Evolutionary conservation across 2,797 vertebrate genomes (phyloP), one percentile per base, ranked within the genome.

Genomic region (Scolopax bukidnonensis): DNA sequence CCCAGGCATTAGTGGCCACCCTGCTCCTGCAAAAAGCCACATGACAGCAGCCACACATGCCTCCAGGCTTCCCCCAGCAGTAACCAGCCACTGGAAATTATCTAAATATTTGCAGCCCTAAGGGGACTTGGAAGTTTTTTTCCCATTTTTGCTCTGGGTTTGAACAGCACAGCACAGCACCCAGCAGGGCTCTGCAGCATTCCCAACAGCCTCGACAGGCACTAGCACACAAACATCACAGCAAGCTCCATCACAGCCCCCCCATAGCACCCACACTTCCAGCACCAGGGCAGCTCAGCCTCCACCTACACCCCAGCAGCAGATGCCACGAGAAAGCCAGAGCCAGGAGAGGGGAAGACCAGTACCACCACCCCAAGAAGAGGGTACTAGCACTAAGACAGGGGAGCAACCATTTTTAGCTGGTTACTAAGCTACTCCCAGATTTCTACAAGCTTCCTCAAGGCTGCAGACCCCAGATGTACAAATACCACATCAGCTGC

Each of bases 341-440:
- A 84, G 28, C 28, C 63, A 7, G 10, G 13, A 67, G 33, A 30
- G 25, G 14, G 51, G 30, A 41, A 24, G 5, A 27, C 33, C 63
- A 68, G 2, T 10, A 16, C 7, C 10, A 43, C 8, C 12, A 5
- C 16, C 5, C 28, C 51, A 21, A 21, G 20, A 54, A 45, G 32
- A n/a, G 4, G 4, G 12, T 47, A 28, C 7, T 19, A 50, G 30
- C 12, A 28, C 38, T 1, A 0, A 12, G 28, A 38, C 51, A 47
- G 27, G 3, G 6, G 4, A 61, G 75, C 2, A 6, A 14, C 1
- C 0, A 0, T 18, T 67, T 61, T 47, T 16, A 24, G 36, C 8
- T 50, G 10, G 13, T 54, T 54, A 32, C 51, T 54, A 19, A n/a
- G 25, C 40, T 70, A 45, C 10, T 57, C 15, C 2, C 11, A 18